phyloP scores from a whole-genome alignment of 2,797 vertebrate genomes.

The Simalia tracyae region DNA sequence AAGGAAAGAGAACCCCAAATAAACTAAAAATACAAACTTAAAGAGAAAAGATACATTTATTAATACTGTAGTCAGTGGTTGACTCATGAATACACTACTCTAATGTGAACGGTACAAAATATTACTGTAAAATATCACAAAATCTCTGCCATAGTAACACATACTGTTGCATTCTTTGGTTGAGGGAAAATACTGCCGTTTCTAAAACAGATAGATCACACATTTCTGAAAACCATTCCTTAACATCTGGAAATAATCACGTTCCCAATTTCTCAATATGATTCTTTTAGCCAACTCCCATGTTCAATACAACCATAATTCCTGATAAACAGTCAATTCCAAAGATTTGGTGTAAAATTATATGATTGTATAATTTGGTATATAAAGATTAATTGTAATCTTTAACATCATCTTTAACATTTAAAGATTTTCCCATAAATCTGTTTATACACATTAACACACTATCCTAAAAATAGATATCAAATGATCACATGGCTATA shows the following conservation, averaged over 20 bases:
- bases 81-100: not conserved
- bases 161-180: too few species aligned
- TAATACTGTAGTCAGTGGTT: not conserved
- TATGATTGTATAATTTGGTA: too few species aligned
- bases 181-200: too few species aligned
- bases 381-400: too few species aligned
- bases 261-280: not conserved
- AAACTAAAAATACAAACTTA: not conserved
- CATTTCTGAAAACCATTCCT: too few species aligned
- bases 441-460: not conserved
- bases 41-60: not conserved
- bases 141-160: too few species aligned
- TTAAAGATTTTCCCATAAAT: not conserved
- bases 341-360: not conserved
- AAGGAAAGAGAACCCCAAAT: not conserved
- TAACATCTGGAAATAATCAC: too few species aligned
- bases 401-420: not conserved
- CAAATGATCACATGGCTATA: too few species aligned
- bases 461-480: not conserved
- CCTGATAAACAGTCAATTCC: not conserved
- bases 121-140: too few species aligned
- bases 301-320: not conserved
- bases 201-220: too few species aligned
- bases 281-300: not conserved
- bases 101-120: not conserved